Evolutionary conservation across 2,113 vertebrate species (phyloP), one percentile per base, ranked within the genome.

Genomic region (Ciconia boyciana): DNA sequence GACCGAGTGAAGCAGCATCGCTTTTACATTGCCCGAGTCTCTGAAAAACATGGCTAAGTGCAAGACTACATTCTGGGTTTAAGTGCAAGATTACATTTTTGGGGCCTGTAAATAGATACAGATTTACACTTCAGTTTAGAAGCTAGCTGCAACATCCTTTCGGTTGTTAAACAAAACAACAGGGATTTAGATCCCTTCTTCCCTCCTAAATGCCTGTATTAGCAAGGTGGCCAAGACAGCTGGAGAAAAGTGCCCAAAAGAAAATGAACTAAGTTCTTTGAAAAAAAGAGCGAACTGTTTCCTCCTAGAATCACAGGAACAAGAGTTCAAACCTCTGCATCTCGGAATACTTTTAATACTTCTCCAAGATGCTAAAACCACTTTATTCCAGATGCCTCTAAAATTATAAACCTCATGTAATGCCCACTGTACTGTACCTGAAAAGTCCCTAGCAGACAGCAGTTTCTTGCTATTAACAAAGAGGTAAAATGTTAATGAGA

Each of bases 401-500:
- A 89, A 81, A 76, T 13, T 21, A 82, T 49, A 95, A 97, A 97
- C 95, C 95, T 97, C 95, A 92, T 77, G 85, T 97, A 98, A 98
- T 97, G 97, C 96, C 98, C 96, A 77, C 55, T 82, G 88, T 74
- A 79, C 93, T 85, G 95, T 93, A 95, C 94, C 97, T 92, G 87
- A 89, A 96, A 64, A 95, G 87, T 82, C 94, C 83, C 93, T 90
- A 96, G 98, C 96, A 98, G 93, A 94, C 96, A 98, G 97, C 97
- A 98, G 94, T 96, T 97, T 87, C 96, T 98, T 98, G 98, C 97
- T 97, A 97, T 98, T 98, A 98, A 72, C 97, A 97, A 96, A 95
- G 96, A 96, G 91, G 92, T 93, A 96, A 97, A 94, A 95, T 1
- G 55, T 93, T 95, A 94, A 94, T 95, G 97, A 98, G 96, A 98